Conservation (phyloP, 2,113 vertebrate species). For the Bagarius yarrelli region DNA sequence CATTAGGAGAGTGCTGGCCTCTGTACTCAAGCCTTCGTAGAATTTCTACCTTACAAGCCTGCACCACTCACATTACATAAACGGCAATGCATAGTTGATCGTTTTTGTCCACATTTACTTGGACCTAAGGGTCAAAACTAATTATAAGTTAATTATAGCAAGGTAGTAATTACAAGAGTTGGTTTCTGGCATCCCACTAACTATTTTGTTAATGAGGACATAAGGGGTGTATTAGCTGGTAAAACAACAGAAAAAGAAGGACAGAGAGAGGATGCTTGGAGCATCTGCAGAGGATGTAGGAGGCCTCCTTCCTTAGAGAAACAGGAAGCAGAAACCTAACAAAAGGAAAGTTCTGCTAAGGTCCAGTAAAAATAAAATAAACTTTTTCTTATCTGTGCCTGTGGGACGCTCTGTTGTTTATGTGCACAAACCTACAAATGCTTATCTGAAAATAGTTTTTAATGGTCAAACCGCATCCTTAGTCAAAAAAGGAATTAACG, state of each 20-base stretch:
- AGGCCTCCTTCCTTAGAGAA: conserved; percentile 43
- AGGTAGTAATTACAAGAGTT: neutral
- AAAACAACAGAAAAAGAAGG: neutral
- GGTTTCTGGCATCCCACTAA: neutral
- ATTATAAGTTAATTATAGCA: conserved; percentile 15
- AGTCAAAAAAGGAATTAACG: neutral
- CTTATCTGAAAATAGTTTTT: neutral
- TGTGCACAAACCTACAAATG: neutral
- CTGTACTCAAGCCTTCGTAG: conserved; percentile 12
- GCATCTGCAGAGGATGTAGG: conserved; percentile 52
- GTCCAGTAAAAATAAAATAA: conserved; percentile 11
- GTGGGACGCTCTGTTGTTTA: neutral
- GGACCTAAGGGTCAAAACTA: neutral
- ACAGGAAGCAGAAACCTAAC: conserved; percentile 31
- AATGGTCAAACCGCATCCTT: neutral
- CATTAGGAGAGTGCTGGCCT: conserved; percentile 11
- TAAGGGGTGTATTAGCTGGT: neutral
- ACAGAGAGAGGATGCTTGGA: conserved; percentile 28
- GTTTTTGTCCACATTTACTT: neutral
- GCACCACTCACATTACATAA: conserved; percentile 19
- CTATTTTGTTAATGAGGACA: conserved; percentile 16
- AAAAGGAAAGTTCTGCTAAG: conserved; percentile 31
- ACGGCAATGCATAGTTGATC: neutral
- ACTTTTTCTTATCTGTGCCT: neutral
- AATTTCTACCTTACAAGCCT: neutral